Evolutionary conservation across 2,797 vertebrate species (phyloP).

Genomic region (Taenioides sp.): DNA sequence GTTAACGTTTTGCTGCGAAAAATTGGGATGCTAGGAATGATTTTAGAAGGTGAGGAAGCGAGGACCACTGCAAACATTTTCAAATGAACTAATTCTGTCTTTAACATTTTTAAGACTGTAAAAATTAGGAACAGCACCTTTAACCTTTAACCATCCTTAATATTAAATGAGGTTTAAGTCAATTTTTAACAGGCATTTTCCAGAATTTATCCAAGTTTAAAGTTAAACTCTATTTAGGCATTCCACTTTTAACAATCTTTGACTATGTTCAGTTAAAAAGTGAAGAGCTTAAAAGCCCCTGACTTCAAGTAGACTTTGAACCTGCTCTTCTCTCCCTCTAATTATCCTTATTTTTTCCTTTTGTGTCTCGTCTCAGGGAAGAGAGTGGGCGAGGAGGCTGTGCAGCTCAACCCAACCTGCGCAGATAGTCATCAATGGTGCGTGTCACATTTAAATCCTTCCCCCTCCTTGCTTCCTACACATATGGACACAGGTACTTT

Average conservation of each 20-base stretch:
- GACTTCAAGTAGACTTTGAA: neutral
- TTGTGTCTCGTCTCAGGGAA: slow-evolving; percentile 78
- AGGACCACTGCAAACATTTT: no score
- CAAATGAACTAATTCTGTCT: no score
- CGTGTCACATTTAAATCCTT: slow-evolving; percentile 53
- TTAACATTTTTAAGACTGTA: no score
- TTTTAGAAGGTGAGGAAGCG: no score
- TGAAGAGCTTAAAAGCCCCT: neutral
- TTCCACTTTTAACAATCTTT: neutral
- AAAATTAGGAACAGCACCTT: no score
- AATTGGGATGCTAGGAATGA: no score
- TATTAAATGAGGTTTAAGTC: no score
- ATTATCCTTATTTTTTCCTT: slow-evolving; percentile 2
- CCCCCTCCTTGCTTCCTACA: neutral
- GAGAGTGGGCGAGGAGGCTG: slow-evolving; percentile 83
- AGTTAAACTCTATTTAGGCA: neutral
- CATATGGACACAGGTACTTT: slow-evolving; percentile 39
- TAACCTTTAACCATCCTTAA: no score
- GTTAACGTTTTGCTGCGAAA: no score
- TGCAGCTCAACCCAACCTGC: slow-evolving; percentile 83
- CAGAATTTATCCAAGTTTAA: neutral
- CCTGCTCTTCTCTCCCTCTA: neutral
- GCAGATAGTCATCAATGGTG: slow-evolving; percentile 95
- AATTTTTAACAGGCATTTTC: no score
- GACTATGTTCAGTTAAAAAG: neutral